phyloP scores from a whole-genome alignment of 2,113 vertebrate species.

The Caloenas nicobarica region DNA sequence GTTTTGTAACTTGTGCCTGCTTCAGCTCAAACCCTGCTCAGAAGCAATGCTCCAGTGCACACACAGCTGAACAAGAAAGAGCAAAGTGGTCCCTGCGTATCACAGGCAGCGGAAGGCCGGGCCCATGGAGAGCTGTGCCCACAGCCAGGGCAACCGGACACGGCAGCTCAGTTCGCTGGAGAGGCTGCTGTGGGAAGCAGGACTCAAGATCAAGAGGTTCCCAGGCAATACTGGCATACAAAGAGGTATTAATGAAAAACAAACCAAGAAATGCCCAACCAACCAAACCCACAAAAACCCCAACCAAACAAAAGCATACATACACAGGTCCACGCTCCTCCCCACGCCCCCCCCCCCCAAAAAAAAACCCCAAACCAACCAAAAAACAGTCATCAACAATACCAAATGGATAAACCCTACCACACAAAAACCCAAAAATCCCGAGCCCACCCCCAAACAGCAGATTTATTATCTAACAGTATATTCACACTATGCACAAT shows the following conservation, averaged over 20 bases:
- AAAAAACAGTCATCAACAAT: no score
- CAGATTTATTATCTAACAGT: neutral
- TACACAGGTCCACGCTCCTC: no score
- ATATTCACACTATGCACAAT: neutral
- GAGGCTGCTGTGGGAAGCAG: neutral
- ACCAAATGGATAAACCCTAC: neutral
- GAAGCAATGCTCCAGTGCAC: neutral
- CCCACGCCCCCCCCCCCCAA: no score
- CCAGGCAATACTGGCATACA: neutral
- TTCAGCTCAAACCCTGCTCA: neutral
- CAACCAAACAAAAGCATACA: no score
- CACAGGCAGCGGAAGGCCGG: no score
- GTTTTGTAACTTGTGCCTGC: neutral
- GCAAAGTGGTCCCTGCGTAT: no score
- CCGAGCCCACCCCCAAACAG: neutral
- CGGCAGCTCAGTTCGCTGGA: neutral
- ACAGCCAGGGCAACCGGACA: neutral
- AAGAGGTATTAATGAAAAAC: neutral
- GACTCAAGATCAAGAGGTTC: neutral
- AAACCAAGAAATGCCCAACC: neutral
- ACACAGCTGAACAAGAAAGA: neutral
- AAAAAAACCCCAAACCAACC: neutral
- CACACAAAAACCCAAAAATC: accelerated
- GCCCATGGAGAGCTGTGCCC: neutral
- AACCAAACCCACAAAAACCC: no score